phyloP scores from a whole-genome alignment of 2,113 vertebrate genomes.

The Pygoscelis adeliae region DNA sequence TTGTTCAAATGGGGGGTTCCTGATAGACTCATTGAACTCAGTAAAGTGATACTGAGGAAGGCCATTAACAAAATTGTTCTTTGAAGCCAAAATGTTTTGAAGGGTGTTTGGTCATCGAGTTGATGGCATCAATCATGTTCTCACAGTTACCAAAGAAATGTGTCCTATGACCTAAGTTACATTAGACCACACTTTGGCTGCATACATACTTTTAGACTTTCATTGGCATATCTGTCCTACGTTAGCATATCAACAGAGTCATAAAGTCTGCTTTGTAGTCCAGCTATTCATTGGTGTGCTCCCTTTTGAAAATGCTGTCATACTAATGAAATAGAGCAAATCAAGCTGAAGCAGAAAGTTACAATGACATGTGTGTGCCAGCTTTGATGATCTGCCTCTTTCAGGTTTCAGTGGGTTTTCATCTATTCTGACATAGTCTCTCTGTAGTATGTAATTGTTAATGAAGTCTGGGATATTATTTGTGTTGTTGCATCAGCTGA shows the following conservation, averaged over 20 bases:
- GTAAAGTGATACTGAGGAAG: background rate
- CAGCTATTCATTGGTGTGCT: background rate
- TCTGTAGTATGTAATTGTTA: constrained; percentile 22
- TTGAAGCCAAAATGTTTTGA: background rate
- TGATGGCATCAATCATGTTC: background rate
- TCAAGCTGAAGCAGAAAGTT: background rate
- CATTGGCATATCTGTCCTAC: background rate
- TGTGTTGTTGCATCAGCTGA: constrained; percentile 14
- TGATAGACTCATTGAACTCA: background rate
- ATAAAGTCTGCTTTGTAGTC: background rate
- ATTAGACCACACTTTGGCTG: background rate
- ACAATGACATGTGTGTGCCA: background rate
- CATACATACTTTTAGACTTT: background rate
- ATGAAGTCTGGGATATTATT: background rate
- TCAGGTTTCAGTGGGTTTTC: background rate
- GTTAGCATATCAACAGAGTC: background rate
- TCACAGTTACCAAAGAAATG: background rate
- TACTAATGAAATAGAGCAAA: background rate
- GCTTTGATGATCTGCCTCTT: constrained; percentile 1
- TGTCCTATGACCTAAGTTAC: background rate
- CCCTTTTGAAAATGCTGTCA: background rate
- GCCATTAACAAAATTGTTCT: background rate
- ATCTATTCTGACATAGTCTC: constrained; percentile 11
- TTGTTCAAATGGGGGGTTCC: background rate
- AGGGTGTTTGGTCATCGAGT: background rate